phyloP scores from a whole-genome alignment of 2,888 invertebrate genomes.

The Scrobipalpa costella region DNA sequence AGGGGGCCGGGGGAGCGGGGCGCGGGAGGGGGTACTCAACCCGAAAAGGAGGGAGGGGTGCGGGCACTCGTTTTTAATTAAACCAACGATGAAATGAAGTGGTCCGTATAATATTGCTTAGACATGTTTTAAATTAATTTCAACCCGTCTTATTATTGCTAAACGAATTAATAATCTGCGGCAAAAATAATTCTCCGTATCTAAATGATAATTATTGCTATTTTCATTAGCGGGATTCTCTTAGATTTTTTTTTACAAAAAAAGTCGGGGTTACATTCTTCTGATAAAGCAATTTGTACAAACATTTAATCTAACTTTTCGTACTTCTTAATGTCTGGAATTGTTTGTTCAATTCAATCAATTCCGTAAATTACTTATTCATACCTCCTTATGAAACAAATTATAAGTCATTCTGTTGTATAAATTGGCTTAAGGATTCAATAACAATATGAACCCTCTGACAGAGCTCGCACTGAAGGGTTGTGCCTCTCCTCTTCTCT shows the following conservation, averaged over 20 bases:
- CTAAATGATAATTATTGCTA: not conserved
- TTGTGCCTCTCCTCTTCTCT: conserved; percentile 62
- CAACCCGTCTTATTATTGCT: conserved; percentile 63
- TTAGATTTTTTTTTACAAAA: not conserved
- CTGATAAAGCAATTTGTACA: not conserved
- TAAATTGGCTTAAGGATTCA: conserved; percentile 40
- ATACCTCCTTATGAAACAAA: conserved; percentile 25
- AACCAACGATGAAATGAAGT: conserved; percentile 81
- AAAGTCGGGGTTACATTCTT: not conserved
- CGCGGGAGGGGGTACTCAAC: conserved; percentile 72
- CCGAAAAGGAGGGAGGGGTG: conserved; percentile 76
- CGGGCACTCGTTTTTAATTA: conserved; percentile 82
- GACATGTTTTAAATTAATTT: conserved; percentile 80
- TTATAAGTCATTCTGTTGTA: conserved; percentile 30
- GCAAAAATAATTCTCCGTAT: not conserved
- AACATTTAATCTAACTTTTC: conserved; percentile 11
- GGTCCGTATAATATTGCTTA: conserved; percentile 81
- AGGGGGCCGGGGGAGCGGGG: conserved; percentile 67
- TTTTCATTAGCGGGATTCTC: not conserved
- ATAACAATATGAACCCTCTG: conserved; percentile 46
- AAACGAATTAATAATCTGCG: conserved; percentile 46
- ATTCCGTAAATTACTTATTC: conserved; percentile 22
- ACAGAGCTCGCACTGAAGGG: conserved; percentile 60
- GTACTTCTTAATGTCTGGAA: conserved; percentile 11
- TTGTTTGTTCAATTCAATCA: conserved; percentile 20